These are phyloP conservation scores for Mercenaria mercenaria DNA, from an alignment of 1,140 invertebrate genomes.

Conservation along the genomic window DNA sequence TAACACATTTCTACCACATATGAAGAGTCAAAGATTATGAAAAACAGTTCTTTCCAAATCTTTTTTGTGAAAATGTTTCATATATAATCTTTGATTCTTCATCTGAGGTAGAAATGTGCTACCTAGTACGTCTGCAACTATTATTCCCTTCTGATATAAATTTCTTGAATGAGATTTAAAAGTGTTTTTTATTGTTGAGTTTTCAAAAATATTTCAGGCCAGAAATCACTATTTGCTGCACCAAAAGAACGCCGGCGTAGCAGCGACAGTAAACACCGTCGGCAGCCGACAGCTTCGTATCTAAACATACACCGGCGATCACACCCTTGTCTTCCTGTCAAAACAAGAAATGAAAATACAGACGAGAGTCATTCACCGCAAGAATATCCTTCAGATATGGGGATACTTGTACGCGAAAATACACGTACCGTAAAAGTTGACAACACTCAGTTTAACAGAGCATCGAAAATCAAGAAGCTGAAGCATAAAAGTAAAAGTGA, in stretches of 20 bases:
- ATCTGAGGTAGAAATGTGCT: no score
- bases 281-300: neutral
- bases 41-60: no score
- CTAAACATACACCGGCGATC: conserved; percentile 31
- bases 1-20: no score
- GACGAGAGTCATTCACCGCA: neutral
- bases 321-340: neutral
- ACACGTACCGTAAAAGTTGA: conserved; percentile 67
- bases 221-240: neutral
- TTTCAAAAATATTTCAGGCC: neutral
- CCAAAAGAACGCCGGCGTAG: conserved; percentile 31
- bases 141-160: no score
- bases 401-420: conserved; percentile 63
- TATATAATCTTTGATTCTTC: no score
- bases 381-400: neutral
- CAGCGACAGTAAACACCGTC: conserved; percentile 41
- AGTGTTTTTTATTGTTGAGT: no score
- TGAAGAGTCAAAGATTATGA: no score
- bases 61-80: no score
- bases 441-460: conserved; percentile 52
- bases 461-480: neutral
- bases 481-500: conserved; percentile 37
- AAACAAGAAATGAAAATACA: neutral
- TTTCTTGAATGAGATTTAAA: no score
- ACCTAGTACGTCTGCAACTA: no score